Base-by-base conservation (phyloP, 2,113 vertebrate species). In the Rhombomys opimus region DNA sequence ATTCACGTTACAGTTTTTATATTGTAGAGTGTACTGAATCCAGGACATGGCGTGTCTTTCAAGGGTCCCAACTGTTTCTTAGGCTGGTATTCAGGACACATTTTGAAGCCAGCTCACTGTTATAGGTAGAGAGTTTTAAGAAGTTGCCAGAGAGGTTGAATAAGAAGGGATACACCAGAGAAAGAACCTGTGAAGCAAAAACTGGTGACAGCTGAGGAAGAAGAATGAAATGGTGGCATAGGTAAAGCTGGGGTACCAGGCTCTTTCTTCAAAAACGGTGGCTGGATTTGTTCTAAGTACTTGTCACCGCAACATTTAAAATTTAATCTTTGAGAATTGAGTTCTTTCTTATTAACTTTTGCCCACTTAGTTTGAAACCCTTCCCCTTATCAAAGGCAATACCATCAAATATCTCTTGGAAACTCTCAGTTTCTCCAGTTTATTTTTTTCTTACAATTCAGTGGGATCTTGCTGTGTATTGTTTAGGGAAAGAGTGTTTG, bases 281-380 rank as follows among this genome's bases (percentile, higher is more conserved):
- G 88, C 13, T 82, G 59, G 61, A 13, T 32, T 65, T 59, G 1
- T 32, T 54, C 7, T 61, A 22, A 35, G 76, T 89, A 12, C n/a
- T 73, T 88, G 52, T 67, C 20, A 23, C 0, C 2, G 12, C 30
- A 87, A 41, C 14, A 89, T 7, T 52, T 14, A 32, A 25, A 73
- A 14, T 76, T 93, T 73, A 81, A 91, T 32, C 81, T 73, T 86
- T 63, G 30, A 50, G 59, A 18, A 12, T 84, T 63, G 30, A 89
- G 20, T 89, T 91, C 54, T 78, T 90, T 46, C 54, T 11, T 27
- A 38, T 76, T 76, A 82, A 72, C 63, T 78, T 90, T 95, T 75
- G 57, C 41, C 8, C 38, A 32, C 63, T 93, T 38, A 61, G 7
- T 95, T 84, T 88, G 77, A 7, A 30, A 7, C 57, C n/a, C 2